Evolutionary conservation across 2,888 invertebrate genomes (phyloP), one percentile per base, ranked within the genome.

Genomic region (Cecidostiba fungosa): DNA sequence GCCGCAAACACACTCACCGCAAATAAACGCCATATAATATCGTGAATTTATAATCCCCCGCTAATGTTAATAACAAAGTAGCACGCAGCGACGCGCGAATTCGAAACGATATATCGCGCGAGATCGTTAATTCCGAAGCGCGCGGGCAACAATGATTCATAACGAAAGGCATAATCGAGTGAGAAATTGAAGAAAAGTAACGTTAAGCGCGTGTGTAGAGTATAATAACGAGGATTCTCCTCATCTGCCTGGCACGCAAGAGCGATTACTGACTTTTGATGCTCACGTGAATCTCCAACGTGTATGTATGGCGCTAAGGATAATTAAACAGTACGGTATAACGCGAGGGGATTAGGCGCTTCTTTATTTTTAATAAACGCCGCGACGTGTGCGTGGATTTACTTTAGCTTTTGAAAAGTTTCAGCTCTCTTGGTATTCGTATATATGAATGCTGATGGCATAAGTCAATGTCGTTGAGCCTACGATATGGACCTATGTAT

Each of bases 271-370:
- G 6, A 50, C 26, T 19, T 29, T 6, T 14, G n/a, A n/a, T n/a
- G 43, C 50, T 43, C 77, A 39, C 59, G 14, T 16, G 50, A 50
- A 16, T 3, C 23, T 4, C 1, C 4, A 1, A n/a, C 5, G 10
- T 23, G 59, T 23, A 10, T 62, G 19, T 10, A 8, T 14, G 26
- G 43, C 12, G 72, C 59, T 23, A 59, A 72, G 72, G 59, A 72
- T 83, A 77, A 72, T 83, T 77, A 39, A 77, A 83, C 83, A 70
- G 54, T 59, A 70, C 77, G 39, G 69, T 39, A 29, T 19, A 6
- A 23, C 8, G 54, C 54, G 23, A 10, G 36, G 1, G 70, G 32
- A 29, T 72, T 72, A n/a, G 32, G 14, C 10, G 12, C 23, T 66
- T 43, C 16, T 66, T 77, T 66, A 0, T 23, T 59, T 32, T n/a